Percentiles rank a stretch among this genome's conserved stretches.
Evolutionary conservation across 2,113 vertebrate species (phyloP).

Genomic region (Melanostigma gelatinosum): DNA sequence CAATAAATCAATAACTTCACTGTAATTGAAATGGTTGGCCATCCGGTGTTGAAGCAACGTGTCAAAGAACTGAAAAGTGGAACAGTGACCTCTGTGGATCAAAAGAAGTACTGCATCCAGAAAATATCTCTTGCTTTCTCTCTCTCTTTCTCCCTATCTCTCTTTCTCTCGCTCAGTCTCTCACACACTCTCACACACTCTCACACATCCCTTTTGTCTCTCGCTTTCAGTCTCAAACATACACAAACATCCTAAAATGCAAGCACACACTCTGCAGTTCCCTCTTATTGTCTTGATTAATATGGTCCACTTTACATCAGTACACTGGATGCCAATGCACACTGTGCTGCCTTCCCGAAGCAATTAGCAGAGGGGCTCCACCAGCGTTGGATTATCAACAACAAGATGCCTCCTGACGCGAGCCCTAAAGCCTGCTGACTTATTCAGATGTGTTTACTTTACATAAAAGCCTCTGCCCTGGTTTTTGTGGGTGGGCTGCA

Average conservation of each 20-base stretch:
- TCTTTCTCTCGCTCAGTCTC: background rate
- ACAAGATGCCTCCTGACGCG: conserved; percentile 81
- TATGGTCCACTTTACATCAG: conserved; percentile 81
- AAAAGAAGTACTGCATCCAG: conserved; percentile 57
- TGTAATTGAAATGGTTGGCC: conserved; percentile 74
- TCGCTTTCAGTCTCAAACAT: background rate
- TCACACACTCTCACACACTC: background rate
- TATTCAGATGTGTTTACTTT: conserved; percentile 83
- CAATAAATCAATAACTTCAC: conserved; percentile 79
- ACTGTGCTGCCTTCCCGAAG: conserved; percentile 79
- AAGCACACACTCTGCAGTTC: conserved; percentile 32
- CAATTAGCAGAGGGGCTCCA: conserved; percentile 80
- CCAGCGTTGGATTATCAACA: conserved; percentile 81
- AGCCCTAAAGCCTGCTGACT: conserved; percentile 80
- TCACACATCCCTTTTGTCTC: conserved; percentile 11
- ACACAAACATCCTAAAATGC: conserved; percentile 9
- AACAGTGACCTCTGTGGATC: conserved; percentile 81
- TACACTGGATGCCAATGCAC: conserved; percentile 74
- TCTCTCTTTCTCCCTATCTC: background rate
- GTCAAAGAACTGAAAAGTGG: conserved; percentile 56
- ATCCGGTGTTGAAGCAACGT: conserved; percentile 33
- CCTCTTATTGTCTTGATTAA: conserved; percentile 80
- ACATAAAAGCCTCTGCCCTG: conserved; percentile 72
- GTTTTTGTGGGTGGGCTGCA: conserved; percentile 71
- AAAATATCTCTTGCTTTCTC: background rate